A percentile compares a stretch with the other conserved stretches of the same genome.
Evolutionary conservation across 2,888 invertebrate genomes (phyloP).

Genomic region (Ceratothoa steindachneri): DNA sequence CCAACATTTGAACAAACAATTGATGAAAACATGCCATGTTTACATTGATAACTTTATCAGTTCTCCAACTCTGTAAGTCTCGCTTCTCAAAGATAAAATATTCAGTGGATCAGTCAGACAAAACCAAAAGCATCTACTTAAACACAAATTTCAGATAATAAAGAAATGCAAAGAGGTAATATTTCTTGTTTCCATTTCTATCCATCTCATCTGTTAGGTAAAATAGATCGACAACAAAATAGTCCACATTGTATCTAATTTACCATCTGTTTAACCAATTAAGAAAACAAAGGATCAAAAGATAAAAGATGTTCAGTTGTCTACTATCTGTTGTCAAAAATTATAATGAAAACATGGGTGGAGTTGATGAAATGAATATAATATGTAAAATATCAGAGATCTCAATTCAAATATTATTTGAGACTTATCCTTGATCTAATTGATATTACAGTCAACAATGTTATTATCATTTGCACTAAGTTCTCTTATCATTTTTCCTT

Average conservation of each 20-base stretch:
- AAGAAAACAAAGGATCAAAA: neutral
- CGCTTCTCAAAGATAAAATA: neutral
- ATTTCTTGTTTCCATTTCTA: neutral
- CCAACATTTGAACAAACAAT: neutral
- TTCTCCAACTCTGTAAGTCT: neutral
- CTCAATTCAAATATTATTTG: neutral
- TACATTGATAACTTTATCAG: neutral
- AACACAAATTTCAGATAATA: neutral
- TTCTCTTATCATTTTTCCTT: too few species aligned
- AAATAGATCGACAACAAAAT: neutral
- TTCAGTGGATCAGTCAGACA: neutral
- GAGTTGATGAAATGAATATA: neutral
- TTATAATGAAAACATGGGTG: neutral
- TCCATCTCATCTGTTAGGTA: neutral
- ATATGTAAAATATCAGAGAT: neutral
- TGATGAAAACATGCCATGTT: neutral
- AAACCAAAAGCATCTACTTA: neutral
- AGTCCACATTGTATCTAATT: neutral
- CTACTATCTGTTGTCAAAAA: neutral
- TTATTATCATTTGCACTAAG: neutral
- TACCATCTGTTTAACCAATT: neutral
- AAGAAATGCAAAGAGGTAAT: neutral
- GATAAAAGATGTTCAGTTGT: neutral
- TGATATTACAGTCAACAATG: neutral
- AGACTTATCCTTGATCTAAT: neutral